phyloP scores from a whole-genome alignment of 2,113 vertebrate species.

The Hypomesus transpacificus region DNA sequence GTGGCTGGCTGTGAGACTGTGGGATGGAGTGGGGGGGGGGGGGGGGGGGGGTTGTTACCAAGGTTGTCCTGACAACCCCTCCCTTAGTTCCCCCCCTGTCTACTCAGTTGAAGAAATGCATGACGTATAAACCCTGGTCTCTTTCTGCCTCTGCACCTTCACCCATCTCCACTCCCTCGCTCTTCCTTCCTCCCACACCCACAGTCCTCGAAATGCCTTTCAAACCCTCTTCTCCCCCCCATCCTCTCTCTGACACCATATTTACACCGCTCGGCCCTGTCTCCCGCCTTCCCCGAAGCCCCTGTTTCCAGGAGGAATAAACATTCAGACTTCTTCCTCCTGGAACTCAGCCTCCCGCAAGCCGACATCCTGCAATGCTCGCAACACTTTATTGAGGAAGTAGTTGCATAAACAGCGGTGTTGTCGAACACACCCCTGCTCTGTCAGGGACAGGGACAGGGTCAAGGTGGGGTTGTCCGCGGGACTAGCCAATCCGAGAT shows the following conservation, averaged over 20 bases:
- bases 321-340: conserved; percentile 11
- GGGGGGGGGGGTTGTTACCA: background rate
- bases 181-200: background rate
- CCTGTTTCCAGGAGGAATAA: conserved; percentile 29
- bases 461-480: conserved; percentile 10
- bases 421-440: conserved; percentile 17
- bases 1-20: background rate
- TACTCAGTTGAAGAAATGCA: too few species aligned
- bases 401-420: conserved; percentile 43
- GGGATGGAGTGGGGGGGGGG: conserved; percentile 8
- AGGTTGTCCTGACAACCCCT: too few species aligned
- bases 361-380: conserved; percentile 21
- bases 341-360: conserved; percentile 24
- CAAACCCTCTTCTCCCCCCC: background rate
- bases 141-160: background rate
- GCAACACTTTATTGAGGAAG: conserved; percentile 54
- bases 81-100: background rate
- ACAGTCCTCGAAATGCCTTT: background rate
- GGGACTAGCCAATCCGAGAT: background rate
- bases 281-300: background rate
- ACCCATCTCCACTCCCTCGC: conserved; percentile 30
- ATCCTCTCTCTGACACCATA: conserved; percentile 6
- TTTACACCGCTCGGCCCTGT: conserved; percentile 12
- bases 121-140: background rate
- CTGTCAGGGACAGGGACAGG: background rate